A percentile compares a stretch with the other conserved stretches of the same genome.
Conservation (phyloP, 2,797 vertebrate species). For the Lepilemur ruficaudatus region DNA sequence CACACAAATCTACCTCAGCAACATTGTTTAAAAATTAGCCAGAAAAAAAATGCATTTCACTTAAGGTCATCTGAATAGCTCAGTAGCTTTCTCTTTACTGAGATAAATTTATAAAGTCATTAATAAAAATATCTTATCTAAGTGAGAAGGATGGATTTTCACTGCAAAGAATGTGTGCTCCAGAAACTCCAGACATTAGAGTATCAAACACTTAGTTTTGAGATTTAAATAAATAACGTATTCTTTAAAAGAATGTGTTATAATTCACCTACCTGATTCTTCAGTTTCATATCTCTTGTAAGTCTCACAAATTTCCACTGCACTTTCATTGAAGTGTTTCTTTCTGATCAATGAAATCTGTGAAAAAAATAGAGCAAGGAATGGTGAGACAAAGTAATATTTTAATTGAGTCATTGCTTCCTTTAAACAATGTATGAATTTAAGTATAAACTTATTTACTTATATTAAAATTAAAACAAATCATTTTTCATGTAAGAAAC, state of each 20-base stretch:
- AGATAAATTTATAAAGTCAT: neutral
- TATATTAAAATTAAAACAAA: neutral
- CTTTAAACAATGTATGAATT: neutral
- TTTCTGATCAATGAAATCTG: neutral
- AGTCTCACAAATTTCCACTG: neutral
- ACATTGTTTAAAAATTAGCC: slow-evolving; percentile 3
- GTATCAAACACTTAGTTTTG: neutral
- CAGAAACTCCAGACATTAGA: neutral
- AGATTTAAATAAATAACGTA: neutral
- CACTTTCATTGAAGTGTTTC: neutral
- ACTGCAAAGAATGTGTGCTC: neutral
- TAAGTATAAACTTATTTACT: neutral
- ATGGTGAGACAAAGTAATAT: neutral
- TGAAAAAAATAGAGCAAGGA: neutral
- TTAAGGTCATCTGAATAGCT: neutral
- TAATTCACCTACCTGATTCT: neutral
- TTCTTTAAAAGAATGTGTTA: neutral
- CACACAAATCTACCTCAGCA: neutral
- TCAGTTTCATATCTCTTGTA: neutral
- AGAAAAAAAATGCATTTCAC: neutral
- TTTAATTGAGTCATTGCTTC: neutral
- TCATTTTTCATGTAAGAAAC: neutral
- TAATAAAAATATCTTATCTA: neutral
- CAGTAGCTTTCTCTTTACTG: neutral
- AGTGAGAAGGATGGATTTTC: neutral